Evolutionary conservation across 2,113 vertebrate genomes (phyloP).

Genomic region (Apaloderma vittatum): DNA sequence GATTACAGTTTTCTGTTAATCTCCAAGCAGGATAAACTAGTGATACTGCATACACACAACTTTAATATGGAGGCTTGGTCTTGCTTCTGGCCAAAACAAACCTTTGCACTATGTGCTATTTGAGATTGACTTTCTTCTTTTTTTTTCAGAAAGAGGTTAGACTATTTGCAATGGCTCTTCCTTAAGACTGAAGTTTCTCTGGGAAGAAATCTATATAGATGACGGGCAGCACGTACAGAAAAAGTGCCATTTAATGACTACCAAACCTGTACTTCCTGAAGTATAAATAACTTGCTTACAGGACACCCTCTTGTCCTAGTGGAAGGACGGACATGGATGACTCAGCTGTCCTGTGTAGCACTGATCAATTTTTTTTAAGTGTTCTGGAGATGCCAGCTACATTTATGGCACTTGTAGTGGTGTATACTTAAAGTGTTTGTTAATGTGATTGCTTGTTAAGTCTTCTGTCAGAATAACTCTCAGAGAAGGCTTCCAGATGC

Average conservation of each 20-base stretch:
- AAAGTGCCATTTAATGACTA: slow-evolving; percentile 18
- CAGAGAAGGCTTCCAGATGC: neutral
- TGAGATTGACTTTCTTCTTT: neutral
- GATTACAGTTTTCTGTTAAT: neutral
- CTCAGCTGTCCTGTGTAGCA: slow-evolving; percentile 32
- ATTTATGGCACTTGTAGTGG: neutral
- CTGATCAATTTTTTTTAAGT: slow-evolving; percentile 51
- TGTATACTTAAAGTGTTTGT: slow-evolving; percentile 23
- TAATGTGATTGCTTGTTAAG: neutral
- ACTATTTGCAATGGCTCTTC: neutral
- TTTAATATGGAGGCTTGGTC: neutral
- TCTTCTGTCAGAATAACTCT: neutral
- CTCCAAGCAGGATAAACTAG: neutral
- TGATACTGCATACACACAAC: neutral
- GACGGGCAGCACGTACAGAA: neutral
- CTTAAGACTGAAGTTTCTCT: neutral
- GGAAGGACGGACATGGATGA: slow-evolving; percentile 31
- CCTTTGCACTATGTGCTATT: neutral
- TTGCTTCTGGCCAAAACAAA: neutral
- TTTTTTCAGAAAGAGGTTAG: neutral
- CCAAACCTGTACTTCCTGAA: slow-evolving; percentile 51
- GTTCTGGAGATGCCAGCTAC: neutral
- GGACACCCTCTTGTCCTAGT: slow-evolving; percentile 28
- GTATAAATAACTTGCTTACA: slow-evolving; percentile 51
- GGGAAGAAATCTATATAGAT: slow-evolving; percentile 14